A percentile compares a stretch with the other conserved stretches of the same genome.
phyloP scores from a whole-genome alignment of 2,888 invertebrate genomes.

The Lycophotia porphyrea region DNA sequence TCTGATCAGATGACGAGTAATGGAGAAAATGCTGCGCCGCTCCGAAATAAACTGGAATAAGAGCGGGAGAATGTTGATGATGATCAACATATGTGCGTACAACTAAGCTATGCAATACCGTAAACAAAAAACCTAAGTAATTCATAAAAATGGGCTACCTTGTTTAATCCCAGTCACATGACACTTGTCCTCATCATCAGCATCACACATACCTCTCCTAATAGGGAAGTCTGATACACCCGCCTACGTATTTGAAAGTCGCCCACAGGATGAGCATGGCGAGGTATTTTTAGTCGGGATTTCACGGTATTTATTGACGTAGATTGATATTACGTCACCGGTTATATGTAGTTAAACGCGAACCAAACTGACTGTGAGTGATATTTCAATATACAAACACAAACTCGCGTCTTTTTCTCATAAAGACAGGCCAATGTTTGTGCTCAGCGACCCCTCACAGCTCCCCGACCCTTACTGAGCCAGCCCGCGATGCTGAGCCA shows the following conservation, averaged over 20 bases:
- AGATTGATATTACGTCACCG: constrained; percentile 15
- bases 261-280: constrained; percentile 20
- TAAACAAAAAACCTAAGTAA: neutral
- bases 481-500: too few species aligned
- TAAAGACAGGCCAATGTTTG: neutral
- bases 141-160: neutral
- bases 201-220: neutral
- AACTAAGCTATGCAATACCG: neutral
- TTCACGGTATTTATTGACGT: constrained; percentile 37
- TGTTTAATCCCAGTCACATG: constrained; percentile 1
- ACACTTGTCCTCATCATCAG: neutral
- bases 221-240: constrained; percentile 10
- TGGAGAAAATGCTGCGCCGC: too few species aligned
- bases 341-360: constrained; percentile 10
- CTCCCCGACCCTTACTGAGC: too few species aligned
- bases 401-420: neutral
- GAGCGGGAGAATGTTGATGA: too few species aligned
- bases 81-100: too few species aligned
- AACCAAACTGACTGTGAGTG: neutral
- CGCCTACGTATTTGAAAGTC: constrained; percentile 28
- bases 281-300: constrained; percentile 25
- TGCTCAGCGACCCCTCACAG: neutral
- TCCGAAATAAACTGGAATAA: too few species aligned
- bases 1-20: too few species aligned
- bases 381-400: neutral